Conservation (phyloP, 2,797 vertebrate species). For the Mormyrops attenuatus region DNA sequence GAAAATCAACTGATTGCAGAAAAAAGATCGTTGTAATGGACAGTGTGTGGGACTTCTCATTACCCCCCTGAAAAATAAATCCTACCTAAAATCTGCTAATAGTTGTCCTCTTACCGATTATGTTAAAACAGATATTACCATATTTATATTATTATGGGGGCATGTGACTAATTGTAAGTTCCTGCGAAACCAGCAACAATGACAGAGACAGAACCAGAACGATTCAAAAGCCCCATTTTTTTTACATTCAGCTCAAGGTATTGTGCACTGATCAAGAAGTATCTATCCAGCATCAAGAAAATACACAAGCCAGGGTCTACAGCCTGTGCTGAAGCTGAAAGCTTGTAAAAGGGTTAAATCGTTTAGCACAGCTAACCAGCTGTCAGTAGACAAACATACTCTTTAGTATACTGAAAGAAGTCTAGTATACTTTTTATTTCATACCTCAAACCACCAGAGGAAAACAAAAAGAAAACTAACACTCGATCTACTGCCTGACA, state of each 20-base stretch:
- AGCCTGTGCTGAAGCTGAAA: background rate
- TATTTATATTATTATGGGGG: slow-evolving; percentile 1
- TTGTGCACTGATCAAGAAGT: background rate
- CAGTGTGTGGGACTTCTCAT: background rate
- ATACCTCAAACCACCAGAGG: background rate
- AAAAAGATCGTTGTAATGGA: background rate
- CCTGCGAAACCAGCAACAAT: slow-evolving; percentile 5
- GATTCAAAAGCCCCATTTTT: slow-evolving; percentile 1
- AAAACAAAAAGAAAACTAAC: background rate
- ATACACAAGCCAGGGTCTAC: background rate
- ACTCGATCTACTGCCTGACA: background rate
- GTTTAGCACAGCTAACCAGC: background rate
- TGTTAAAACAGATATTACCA: background rate
- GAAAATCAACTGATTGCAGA: slow-evolving; percentile 5
- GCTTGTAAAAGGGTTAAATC: background rate
- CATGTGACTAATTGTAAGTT: background rate
- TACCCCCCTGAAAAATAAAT: background rate
- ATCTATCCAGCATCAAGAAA: background rate
- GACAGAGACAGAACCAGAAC: background rate
- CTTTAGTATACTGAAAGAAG: slow-evolving; percentile 8
- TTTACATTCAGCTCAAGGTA: slow-evolving; percentile 13
- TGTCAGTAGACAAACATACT: background rate
- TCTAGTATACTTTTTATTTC: background rate
- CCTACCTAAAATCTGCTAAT: slow-evolving; percentile 6
- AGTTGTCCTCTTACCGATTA: slow-evolving; percentile 3